phyloP scores from a whole-genome alignment of 2,888 invertebrate genomes.

The Caenorhabditis doughertyi region DNA sequence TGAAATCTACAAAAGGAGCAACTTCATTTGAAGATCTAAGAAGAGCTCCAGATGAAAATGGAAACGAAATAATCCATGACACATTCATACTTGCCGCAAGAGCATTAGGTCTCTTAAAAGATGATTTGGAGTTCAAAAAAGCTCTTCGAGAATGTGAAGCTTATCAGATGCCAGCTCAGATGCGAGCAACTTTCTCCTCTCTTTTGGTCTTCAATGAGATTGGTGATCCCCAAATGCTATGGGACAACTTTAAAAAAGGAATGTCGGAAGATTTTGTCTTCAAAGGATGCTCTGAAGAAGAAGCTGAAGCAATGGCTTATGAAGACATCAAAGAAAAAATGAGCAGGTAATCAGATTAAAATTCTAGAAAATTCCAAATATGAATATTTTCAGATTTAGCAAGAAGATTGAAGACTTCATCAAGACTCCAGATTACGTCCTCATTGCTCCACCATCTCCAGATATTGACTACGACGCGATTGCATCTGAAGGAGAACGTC shows the following conservation, averaged over 20 bases:
- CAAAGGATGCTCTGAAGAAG: conserved; percentile 8
- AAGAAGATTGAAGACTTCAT: conserved; percentile 17
- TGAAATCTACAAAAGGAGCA: conserved; percentile 16
- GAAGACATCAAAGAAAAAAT: conserved; percentile 25
- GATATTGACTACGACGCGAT: background rate
- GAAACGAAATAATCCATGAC: background rate
- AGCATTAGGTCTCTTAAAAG: conserved; percentile 36
- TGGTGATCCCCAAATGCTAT: conserved; percentile 10
- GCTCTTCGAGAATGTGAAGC: background rate
- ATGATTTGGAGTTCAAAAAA: conserved; percentile 3
- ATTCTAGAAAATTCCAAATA: background rate
- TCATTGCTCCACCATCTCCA: background rate
- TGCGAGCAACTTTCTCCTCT: conserved; percentile 4
- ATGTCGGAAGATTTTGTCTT: conserved; percentile 53
- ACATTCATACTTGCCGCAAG: conserved; percentile 24
- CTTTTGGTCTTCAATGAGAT: conserved; percentile 1
- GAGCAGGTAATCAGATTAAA: conserved; percentile 4
- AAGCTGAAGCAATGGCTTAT: conserved; percentile 42
- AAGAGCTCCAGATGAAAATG: conserved; percentile 14
- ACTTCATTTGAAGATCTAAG: conserved; percentile 34
- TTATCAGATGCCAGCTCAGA: conserved; percentile 4
- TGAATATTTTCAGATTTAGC: conserved; percentile 20
- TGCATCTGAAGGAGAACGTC: conserved; percentile 12
- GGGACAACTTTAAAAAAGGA: conserved; percentile 6
- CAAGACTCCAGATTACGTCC: background rate